Evolutionary conservation across 2,888 invertebrate genomes (phyloP), one percentile per base, ranked within the genome.

Genomic region (Dicyrtomina minuta): DNA sequence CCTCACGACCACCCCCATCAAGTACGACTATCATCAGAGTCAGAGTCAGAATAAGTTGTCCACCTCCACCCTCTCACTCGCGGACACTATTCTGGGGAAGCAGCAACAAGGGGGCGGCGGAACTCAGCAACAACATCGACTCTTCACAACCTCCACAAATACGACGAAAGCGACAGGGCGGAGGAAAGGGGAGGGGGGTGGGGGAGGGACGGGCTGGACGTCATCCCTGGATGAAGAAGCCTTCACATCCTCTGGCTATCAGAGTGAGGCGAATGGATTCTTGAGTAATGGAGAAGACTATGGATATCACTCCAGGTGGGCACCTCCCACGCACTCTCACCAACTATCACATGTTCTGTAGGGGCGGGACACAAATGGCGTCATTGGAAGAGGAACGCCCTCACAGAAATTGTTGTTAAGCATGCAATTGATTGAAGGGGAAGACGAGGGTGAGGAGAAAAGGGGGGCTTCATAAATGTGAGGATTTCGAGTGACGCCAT

Each of bases 231-330:
- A 78, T 56, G 78, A 78, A 20, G 89, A 89, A 79, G 89, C 89
- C 44, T 91, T 91, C 79, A 91, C 91, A 66, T 91, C 91, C 41
- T 91, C 91, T 39, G 92, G 92, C 44, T 91, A 92, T 82, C 89
- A 90, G 60, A 92, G 92, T 81, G 91, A 92, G 41, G 71, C 68
- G 44, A 74, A 72, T 64, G 72, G 68, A 46, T 70, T 58, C 33
- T 33, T 68, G 33, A 71, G 71, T 33, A 71, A 71, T 58, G 66
- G 66, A 2, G 71, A 71, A 49, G 68, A 58, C 43, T 62, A 22
- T 24, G 67, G 70, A 17, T 58, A 58, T 8, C 13, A 66, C 44
- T 67, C 67, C 12, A 59, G 69, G 64, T 62, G 46, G 22, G 20
- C n/a, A n/a, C n/a, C n/a, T n/a, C n/a, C n/a, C n/a, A n/a, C n/a